A percentile compares a stretch with the other conserved stretches of the same genome.
phyloP scores from a whole-genome alignment of 2,113 vertebrate genomes.

The Morone chrysops region DNA sequence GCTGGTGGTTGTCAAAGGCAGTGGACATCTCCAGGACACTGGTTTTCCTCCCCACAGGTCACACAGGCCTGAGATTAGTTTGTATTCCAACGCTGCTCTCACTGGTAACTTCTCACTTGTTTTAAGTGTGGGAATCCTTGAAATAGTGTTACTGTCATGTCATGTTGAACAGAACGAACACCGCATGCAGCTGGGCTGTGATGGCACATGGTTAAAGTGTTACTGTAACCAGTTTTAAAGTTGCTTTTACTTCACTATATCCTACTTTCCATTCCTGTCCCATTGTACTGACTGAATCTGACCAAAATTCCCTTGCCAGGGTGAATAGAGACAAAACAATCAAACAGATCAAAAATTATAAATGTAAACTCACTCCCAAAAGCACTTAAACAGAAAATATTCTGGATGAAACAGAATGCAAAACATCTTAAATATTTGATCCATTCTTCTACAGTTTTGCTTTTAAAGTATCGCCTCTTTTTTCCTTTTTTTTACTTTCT shows the following conservation, averaged over 20 bases:
- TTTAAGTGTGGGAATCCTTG: not conserved
- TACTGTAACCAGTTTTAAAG: not conserved
- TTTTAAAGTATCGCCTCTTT: too few species aligned
- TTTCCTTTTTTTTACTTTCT: too few species aligned
- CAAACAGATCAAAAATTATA: not conserved
- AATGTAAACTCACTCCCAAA: not conserved
- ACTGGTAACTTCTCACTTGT: not conserved
- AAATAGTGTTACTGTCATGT: not conserved
- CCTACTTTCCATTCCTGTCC: not conserved
- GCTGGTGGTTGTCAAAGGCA: slow-evolving; percentile 52
- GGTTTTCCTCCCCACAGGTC: not conserved
- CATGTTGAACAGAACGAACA: not conserved
- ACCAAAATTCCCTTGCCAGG: not conserved
- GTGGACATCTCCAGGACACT: slow-evolving; percentile 28
- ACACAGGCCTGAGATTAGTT: not conserved
- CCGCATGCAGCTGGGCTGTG: slow-evolving; percentile 19
- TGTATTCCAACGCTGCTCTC: not conserved
- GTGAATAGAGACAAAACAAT: not conserved
- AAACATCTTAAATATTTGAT: too few species aligned
- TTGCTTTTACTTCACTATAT: not conserved
- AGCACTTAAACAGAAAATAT: not conserved
- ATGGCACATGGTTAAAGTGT: slow-evolving; percentile 17
- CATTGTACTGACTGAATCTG: not conserved
- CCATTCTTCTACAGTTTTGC: too few species aligned
- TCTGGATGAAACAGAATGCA: not conserved